Percentiles rank a stretch among this genome's conserved stretches.
Evolutionary conservation across 2,797 vertebrate genomes (phyloP).

Genomic region (Strix occidentalis): DNA sequence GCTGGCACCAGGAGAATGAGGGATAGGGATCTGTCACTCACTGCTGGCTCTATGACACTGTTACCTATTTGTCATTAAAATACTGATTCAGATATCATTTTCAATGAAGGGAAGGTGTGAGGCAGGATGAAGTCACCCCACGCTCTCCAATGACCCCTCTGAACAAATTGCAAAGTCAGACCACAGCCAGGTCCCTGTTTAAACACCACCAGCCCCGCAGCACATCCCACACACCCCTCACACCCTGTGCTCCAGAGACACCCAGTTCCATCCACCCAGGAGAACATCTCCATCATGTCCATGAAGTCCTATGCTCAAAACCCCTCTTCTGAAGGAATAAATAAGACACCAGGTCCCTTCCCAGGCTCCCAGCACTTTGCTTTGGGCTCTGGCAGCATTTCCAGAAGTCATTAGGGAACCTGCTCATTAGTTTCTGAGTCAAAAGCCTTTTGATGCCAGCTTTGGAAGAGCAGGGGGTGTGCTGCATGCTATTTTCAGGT

Average conservation of each 20-base stretch:
- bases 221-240: rapidly evolving
- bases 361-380: background rate
- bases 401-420: background rate
- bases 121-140: background rate
- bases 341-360: background rate
- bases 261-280: background rate
- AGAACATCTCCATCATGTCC: background rate
- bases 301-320: background rate
- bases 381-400: background rate
- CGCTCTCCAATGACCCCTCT: background rate
- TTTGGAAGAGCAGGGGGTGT: constrained; percentile 1
- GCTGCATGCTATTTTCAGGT: background rate
- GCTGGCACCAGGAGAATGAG: background rate
- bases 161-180: background rate
- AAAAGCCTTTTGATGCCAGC: background rate
- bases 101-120: background rate
- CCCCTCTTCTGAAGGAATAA: background rate
- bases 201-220: background rate
- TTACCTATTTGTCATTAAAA: background rate
- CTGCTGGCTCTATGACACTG: background rate
- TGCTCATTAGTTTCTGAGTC: background rate
- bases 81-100: background rate
- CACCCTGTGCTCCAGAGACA: rapidly evolving
- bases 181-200: background rate
- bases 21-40: rapidly evolving